Percentiles rank a stretch among this genome's conserved stretches.
Evolutionary conservation across 2,888 invertebrate genomes (phyloP).

Genomic region (Nemotelus nigrinus): DNA sequence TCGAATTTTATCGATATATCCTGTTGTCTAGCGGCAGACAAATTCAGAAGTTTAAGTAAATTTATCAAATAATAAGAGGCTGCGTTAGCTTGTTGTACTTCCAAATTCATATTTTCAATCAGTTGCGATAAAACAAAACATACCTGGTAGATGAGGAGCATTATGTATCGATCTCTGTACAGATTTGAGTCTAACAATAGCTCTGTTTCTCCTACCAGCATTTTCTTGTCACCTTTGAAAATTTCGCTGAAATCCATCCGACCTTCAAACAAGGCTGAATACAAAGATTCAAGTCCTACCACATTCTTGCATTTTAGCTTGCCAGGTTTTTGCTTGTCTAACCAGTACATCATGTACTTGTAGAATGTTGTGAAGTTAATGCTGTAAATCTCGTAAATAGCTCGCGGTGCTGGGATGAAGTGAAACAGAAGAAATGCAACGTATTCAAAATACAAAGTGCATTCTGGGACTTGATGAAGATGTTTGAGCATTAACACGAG

Average conservation of each 20-base stretch:
- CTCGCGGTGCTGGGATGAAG: slow-evolving; percentile 58
- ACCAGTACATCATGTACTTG: slow-evolving; percentile 56
- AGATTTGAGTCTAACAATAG: slow-evolving; percentile 54
- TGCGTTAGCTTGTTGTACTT: slow-evolving; percentile 52
- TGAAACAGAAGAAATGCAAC: slow-evolving; percentile 61
- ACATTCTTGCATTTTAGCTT: slow-evolving; percentile 23
- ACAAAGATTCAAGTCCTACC: slow-evolving; percentile 55
- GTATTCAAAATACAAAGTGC: slow-evolving; percentile 64
- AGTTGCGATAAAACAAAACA: slow-evolving; percentile 57
- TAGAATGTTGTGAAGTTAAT: slow-evolving; percentile 51
- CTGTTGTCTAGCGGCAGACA: not conserved
- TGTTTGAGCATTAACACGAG: slow-evolving; percentile 60
- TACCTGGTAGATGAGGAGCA: slow-evolving; percentile 59
- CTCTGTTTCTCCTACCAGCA: slow-evolving; percentile 55
- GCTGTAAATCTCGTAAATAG: slow-evolving; percentile 55
- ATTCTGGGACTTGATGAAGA: slow-evolving; percentile 55
- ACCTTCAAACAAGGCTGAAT: slow-evolving; percentile 52
- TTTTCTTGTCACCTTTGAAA: slow-evolving; percentile 53
- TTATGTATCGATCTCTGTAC: slow-evolving; percentile 57
- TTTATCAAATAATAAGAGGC: slow-evolving; percentile 39
- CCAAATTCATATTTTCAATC: slow-evolving; percentile 53
- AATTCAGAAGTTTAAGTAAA: slow-evolving; percentile 38
- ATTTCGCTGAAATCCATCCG: slow-evolving; percentile 51
- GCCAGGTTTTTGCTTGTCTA: slow-evolving; percentile 47
- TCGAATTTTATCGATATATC: slow-evolving; percentile 49